Base-by-base conservation (phyloP, 2,113 vertebrate species). In the Triplophysa rosa region DNA sequence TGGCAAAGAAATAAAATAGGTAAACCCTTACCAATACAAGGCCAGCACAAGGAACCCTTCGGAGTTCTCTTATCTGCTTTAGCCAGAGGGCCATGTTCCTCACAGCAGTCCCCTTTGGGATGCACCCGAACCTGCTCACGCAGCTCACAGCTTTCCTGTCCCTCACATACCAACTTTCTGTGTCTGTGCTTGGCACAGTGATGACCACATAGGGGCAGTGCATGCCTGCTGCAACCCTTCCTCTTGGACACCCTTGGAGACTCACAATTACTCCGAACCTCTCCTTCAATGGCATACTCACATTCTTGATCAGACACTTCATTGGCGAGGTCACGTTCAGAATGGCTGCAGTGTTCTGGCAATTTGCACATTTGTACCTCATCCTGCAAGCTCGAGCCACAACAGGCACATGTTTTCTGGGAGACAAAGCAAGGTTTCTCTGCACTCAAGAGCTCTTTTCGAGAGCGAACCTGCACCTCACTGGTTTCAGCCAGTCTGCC, bases 341-440 rank as follows among this genome's bases (percentile, higher is more conserved):
- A 13, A 65, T 62, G 67, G 13, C 61, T 59, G n/a, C 24, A 45
- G 23, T n/a, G 42, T n/a, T 76, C 85, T 1, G 24, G 23, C 33
- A 33, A 37, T 45, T 52, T 40, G 40, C 24, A 6, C 5, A 54
- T 3, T 8, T 8, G 54, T 1, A 80, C 67, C 14, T 82, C 80
- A 23, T 84, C 83, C 56, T 54, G 77, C 47, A 89, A 73, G 21
- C 74, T 82, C 45, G 73, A 67, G 1, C 88, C 86, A 40, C 88
- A 89, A 58, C 80, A 82, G 1, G 74, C 77, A 19, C 88, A 89
- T 0, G 49, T 85, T 62, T 79, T 77, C 0, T 67, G 75, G 23
- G 78, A 86, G 16, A 49, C 71, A 2, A 52, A 52, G 63, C 78
- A 71, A 1, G 62, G 29, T 16, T 85, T 40, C 14, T 77, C 66